Conservation (phyloP, 2,113 vertebrate genomes). For the Piaya cayana region DNA sequence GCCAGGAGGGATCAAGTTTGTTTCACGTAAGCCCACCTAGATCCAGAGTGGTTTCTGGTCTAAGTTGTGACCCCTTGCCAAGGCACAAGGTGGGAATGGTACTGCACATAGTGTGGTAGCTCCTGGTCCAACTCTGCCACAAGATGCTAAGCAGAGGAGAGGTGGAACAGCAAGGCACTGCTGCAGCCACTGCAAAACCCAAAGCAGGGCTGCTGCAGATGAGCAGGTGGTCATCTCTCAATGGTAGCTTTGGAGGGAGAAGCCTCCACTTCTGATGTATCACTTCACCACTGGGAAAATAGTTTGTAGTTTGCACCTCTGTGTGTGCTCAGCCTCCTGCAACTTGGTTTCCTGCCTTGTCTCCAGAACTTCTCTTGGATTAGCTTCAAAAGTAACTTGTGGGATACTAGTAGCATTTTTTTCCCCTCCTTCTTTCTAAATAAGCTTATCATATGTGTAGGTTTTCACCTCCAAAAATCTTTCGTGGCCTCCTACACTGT, state of each 20-base stretch:
- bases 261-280: background rate
- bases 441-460: rapidly evolving
- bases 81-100: background rate
- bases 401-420: background rate
- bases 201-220: background rate
- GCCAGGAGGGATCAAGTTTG: background rate
- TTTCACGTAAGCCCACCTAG: background rate
- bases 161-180: rapidly evolving
- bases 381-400: background rate
- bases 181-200: background rate
- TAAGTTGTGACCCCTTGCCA: background rate
- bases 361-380: background rate
- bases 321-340: background rate
- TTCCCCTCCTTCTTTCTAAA: background rate
- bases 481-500: background rate
- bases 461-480: background rate
- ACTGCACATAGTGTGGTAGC: background rate
- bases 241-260: background rate
- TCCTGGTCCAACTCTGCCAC: rapidly evolving
- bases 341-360: background rate
- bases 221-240: background rate
- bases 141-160: background rate
- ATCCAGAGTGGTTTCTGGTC: background rate
- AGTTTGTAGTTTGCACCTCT: background rate
- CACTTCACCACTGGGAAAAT: background rate